phyloP scores from a whole-genome alignment of 1,140 invertebrate species.

The Sitodiplosis mosellana region DNA sequence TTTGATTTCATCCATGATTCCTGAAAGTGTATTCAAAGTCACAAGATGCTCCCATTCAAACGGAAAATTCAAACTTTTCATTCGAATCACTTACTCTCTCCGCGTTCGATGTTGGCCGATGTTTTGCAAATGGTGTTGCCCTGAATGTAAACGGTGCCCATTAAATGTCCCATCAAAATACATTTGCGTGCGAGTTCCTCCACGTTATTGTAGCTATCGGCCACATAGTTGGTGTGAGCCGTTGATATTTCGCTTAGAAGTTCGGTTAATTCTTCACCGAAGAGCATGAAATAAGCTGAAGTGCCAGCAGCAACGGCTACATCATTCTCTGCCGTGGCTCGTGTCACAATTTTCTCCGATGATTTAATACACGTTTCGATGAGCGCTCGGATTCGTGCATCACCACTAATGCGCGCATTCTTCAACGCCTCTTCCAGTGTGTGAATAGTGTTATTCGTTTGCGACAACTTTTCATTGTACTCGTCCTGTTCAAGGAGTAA shows the following conservation, averaged over 20 bases:
- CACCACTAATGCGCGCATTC: slow-evolving; percentile 2
- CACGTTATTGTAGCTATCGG: slow-evolving; percentile 18
- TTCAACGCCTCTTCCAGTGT: neutral
- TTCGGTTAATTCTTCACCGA: slow-evolving; percentile 4
- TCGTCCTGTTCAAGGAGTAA: slow-evolving; percentile 42
- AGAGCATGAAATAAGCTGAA: slow-evolving; percentile 4
- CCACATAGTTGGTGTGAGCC: slow-evolving; percentile 19
- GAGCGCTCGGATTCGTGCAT: slow-evolving; percentile 1
- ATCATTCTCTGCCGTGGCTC: slow-evolving; percentile 3
- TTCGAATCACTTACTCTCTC: slow-evolving; percentile 38
- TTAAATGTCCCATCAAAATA: slow-evolving; percentile 30
- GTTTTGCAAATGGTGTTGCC: slow-evolving; percentile 52
- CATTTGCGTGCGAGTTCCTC: slow-evolving; percentile 21
- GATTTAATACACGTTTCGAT: slow-evolving; percentile 5
- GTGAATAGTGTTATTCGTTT: slow-evolving; percentile 1
- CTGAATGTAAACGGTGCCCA: slow-evolving; percentile 41
- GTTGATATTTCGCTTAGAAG: slow-evolving; percentile 21
- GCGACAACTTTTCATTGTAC: slow-evolving; percentile 24
- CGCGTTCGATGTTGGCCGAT: slow-evolving; percentile 49
- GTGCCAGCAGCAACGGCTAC: neutral
- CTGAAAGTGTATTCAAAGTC: slow-evolving; percentile 16
- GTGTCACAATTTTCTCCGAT: slow-evolving; percentile 3
- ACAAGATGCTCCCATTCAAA: too few species aligned
- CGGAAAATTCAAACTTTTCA: too few species aligned
- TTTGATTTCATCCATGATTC: slow-evolving; percentile 41